Conservation (phyloP, 2,888 invertebrate genomes). For the Cotesia congregata region DNA sequence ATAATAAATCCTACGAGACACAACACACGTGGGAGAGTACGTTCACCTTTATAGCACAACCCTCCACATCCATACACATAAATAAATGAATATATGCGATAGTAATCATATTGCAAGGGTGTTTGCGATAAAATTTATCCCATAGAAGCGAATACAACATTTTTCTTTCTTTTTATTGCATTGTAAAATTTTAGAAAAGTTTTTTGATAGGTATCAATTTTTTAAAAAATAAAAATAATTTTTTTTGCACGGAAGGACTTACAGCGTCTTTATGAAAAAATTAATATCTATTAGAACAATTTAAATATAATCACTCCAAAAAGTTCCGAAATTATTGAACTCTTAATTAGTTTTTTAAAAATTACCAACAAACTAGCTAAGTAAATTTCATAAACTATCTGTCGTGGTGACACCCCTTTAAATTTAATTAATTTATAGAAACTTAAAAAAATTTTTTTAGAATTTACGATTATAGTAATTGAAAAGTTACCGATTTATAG, state of each 20-base stretch:
- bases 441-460: no score
- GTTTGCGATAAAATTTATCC: not conserved
- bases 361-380: no score
- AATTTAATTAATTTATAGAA: no score
- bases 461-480: no score
- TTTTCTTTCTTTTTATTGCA: not conserved
- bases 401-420: no score
- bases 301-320: no score
- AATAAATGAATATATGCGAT: not conserved
- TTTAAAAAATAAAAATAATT: not conserved
- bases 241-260: not conserved
- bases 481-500: no score
- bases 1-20: slow-evolving; percentile 3
- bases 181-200: not conserved
- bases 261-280: not conserved
- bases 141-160: not conserved
- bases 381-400: no score
- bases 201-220: not conserved
- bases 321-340: no score
- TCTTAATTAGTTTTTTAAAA: no score
- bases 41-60: slow-evolving; percentile 18
- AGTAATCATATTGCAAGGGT: not conserved
- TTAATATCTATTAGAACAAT: not conserved
- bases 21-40: slow-evolving; percentile 20
- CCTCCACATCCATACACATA: not conserved